A percentile compares a stretch with the other conserved stretches of the same genome.
These are phyloP conservation scores for Agriotes lineatus DNA, from an alignment of 2,888 invertebrate species.

Conservation along the genomic window DNA sequence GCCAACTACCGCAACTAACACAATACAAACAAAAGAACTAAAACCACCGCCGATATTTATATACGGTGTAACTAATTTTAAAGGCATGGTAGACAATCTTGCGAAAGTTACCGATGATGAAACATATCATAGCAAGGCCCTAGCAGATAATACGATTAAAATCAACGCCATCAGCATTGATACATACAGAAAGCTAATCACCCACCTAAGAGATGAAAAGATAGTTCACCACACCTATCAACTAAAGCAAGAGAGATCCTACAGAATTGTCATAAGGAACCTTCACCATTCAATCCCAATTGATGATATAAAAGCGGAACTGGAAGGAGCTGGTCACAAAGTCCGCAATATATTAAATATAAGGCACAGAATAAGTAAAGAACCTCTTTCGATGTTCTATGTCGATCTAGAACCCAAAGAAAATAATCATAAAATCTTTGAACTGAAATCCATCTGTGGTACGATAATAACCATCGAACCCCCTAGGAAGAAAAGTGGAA, in stretches of 20 bases:
- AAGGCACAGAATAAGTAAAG: neutral
- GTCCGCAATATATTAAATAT: neutral
- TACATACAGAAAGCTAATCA: neutral
- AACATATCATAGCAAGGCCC: neutral
- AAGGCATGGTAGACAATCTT: neutral
- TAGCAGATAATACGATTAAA: neutral
- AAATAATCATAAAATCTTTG: neutral
- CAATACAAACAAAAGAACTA: neutral
- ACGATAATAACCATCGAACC: neutral
- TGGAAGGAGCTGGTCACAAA: neutral
- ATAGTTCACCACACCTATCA: too few relatives aligned
- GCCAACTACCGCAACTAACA: neutral
- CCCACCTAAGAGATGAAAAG: too few relatives aligned
- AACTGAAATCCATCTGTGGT: neutral
- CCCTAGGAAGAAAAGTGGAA: neutral
- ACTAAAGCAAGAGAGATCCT: neutral
- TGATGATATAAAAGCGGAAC: neutral
- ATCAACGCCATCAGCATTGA: neutral
- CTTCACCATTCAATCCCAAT: too few relatives aligned
- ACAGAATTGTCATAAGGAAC: neutral
- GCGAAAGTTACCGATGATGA: neutral
- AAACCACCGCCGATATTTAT: neutral
- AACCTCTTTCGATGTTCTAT: too few relatives aligned
- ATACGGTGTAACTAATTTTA: neutral
- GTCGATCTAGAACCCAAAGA: neutral